Evolutionary conservation across 2,797 vertebrate species (phyloP).

Genomic region (Pantherophis alleghaniensis): DNA sequence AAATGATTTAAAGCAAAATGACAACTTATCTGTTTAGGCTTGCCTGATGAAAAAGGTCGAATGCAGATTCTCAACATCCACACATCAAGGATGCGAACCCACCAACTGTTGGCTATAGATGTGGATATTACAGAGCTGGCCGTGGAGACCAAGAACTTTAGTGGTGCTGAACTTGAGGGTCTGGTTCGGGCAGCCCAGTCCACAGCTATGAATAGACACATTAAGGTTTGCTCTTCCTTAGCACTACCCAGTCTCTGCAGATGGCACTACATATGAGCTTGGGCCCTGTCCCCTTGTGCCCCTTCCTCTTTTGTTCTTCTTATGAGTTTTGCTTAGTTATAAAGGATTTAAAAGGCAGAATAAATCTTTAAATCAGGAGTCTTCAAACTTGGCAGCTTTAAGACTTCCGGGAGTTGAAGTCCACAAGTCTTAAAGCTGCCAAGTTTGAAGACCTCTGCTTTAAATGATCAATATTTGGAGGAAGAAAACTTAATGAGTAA

Average conservation of each 20-base stretch:
- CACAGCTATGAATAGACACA: constrained; percentile 96
- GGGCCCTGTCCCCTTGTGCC: no score
- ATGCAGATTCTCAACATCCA: constrained; percentile 94
- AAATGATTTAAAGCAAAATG: not conserved
- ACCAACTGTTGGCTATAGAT: constrained; percentile 78
- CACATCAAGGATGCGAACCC: constrained; percentile 86
- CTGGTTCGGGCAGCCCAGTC: constrained; percentile 93
- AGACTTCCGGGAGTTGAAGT: no score
- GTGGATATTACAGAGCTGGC: constrained; percentile 88
- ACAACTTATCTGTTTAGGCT: constrained; percentile 68
- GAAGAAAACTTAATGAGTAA: not conserved
- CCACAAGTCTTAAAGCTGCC: no score
- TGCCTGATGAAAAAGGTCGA: constrained; percentile 90
- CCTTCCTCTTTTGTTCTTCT: not conserved
- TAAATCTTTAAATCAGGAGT: not conserved
- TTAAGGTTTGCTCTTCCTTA: constrained; percentile 79
- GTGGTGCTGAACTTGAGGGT: constrained; percentile 92
- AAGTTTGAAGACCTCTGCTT: not conserved
- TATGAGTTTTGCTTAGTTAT: not conserved
- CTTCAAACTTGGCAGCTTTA: no score
- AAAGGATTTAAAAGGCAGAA: not conserved
- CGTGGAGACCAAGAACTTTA: constrained; percentile 92
- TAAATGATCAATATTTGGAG: not conserved
- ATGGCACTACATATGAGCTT: not conserved
- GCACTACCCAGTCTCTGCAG: not conserved